Evolutionary conservation across 2,888 invertebrate genomes (phyloP), one percentile per base, ranked within the genome.

Genomic region (Drosophila algonquin): DNA sequence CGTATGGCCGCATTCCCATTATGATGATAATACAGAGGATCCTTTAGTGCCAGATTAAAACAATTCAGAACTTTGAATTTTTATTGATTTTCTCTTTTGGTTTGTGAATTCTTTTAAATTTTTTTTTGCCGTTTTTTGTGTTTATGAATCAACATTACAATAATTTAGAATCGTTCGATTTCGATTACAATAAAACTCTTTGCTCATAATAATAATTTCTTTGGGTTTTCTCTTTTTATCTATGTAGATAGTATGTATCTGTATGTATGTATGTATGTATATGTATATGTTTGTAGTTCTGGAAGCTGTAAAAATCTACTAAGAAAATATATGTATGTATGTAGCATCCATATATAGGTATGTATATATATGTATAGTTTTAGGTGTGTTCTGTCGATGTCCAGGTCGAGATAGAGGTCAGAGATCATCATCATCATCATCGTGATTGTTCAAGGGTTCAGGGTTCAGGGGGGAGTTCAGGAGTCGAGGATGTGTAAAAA

Each of bases 221-320:
- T 53, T 72, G 12, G 24, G 16, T 68, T 61, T 72, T 35, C 50
- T 58, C 53, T 72, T 58, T 56, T 53, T 7, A 27, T 12, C 4
- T 32, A 3, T 61, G 56, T 52, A n/a, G 63, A 57, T 8, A 27
- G 51, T 71, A 27, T 8, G 18, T 30, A 2, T 61, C 59, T 51
- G 12, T 68, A 57, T 48, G 50, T 50, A 45, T 30, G 8, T 61
- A 59, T 51, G 12, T 68, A 57, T 48, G 50, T 50, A 45, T 21
- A 35, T 61, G 51, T 71, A 30, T 8, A 30, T 30, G 30, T 30
- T 7, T 30, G 30, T 30, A 30, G 30, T 57, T 72, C 52, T 76
- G 75, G 80, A 81, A 81, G 79, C 75, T 77, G 81, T 84, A 85
- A 81, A 84, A 81, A 81, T 77, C 82, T 85, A 85, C 82, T 84